Evolutionary conservation across 1,140 invertebrate genomes (phyloP), one percentile per base, ranked within the genome.

Genomic region (Drosophila mauritiana): DNA sequence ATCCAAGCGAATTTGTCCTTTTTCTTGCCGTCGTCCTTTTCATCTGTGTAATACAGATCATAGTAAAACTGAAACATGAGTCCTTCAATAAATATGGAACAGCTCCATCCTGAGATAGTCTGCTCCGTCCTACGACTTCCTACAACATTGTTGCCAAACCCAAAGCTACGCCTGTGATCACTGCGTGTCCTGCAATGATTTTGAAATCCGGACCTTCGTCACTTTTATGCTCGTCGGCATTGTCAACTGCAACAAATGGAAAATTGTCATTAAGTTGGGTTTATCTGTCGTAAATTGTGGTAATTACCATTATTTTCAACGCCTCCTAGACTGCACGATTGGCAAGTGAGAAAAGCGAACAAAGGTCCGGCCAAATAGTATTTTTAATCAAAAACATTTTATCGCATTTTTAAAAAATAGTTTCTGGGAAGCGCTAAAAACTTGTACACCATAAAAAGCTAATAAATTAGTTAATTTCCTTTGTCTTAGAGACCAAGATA

Each of bases 341-440:
- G 48, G 27, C 27, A 31, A 27, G 48, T 34, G 48, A 43, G 42
- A 45, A 55, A 17, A 48, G 15, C n/a, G 39, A 7, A 42, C 15
- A 6, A 20, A 27, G 31, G 31, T 31, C 31, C 17, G 49, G 13
- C 5, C 31, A 36, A 27, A n/a, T 4, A 12, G 20, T 22, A 22
- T 1, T 6, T 7, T 31, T 8, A 31, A 31, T 31, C 8, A 31
- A 31, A 31, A 31, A 10, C 8, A 31, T 8, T 31, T 31, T 8
- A 31, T 8, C 31, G 8, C 6, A 52, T 2, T 8, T 17, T 20
- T 0, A 43, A 15, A 25, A 20, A 22, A 17, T 10, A 61, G 15
- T 22, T 11, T 20, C n/a, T 43, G 34, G 53, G 34, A 80, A 80
- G 62, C 77, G 70, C 51, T 69, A 39, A 62, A 73, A 56, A 45